Evolutionary conservation across 2,888 invertebrate species (phyloP), one percentile per base, ranked within the genome.

Genomic region (Caenorhabditis sp.): DNA sequence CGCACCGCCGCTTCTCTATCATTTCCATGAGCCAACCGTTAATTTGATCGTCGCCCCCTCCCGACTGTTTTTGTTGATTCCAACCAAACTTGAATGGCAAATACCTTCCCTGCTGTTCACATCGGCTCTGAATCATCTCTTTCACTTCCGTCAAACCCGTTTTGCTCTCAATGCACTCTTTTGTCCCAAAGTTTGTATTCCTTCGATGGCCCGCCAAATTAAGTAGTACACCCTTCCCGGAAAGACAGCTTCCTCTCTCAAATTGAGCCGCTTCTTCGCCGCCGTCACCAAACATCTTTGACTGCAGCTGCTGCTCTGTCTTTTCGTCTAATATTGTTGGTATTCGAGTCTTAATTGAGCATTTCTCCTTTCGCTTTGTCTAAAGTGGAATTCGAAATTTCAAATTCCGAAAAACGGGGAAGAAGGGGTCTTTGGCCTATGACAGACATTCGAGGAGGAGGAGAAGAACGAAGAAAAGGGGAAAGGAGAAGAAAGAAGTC

Each of bases 291-390:
- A 59, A 68, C 68, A 61, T 70, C 59, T 53, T 43, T 26, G 11
- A 32, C n/a, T n/a, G 37, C 58, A 68, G 43, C 50, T 59, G 66
- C 41, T 39, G 13, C 46, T 45, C 45, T 9, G 7, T 53, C 41
- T 30, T 50, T 2, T 45, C 27, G 17, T n/a, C 45, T 48, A 46
- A 50, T 56, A 24, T 41, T 48, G 56, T 46, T 66, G 66, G 66
- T 56, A 56, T 56, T 66, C 39, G 56, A 50, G 56, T 48, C 56
- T 56, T 66, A 68, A 68, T 68, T 68, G 58, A 68, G 68, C 58
- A 52, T 35, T 53, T 58, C 22, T 46, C 20, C 20, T 39, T 66
- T 20, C 39, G 45, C n/a, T 37, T 27, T 37, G 24, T 20, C 35
- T 48, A 35, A n/a, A n/a, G 17, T 24, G 26, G 11, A 52, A 58